Conservation (phyloP, 30 jellyfish, hydroid and myxozoan genomes). For the Pelagia noctiluca region DNA sequence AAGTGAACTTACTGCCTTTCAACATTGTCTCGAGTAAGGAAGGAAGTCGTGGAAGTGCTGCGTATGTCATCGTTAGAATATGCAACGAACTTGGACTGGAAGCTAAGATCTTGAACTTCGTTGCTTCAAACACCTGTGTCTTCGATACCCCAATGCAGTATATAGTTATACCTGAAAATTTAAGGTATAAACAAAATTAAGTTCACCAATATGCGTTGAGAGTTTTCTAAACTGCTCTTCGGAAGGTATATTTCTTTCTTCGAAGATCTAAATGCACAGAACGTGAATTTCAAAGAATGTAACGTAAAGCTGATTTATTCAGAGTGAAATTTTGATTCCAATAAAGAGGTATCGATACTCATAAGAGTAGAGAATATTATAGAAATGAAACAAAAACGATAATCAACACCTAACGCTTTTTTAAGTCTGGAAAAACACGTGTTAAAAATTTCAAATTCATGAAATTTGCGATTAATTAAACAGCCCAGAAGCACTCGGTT, state of each 20-base stretch:
- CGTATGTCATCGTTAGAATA: slow-evolving; percentile 51
- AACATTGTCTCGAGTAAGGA: slow-evolving; percentile 58
- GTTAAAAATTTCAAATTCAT: not conserved
- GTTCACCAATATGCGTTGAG: not conserved
- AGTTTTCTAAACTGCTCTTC: not conserved
- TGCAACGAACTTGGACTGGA: slow-evolving; percentile 68
- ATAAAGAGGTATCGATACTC: not conserved
- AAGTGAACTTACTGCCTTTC: slow-evolving; percentile 35
- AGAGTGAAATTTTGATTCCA: not conserved
- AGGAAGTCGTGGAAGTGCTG: slow-evolving; percentile 53
- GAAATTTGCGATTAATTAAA: not conserved
- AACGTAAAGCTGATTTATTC: not conserved
- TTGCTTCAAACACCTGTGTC: slow-evolving; percentile 49
- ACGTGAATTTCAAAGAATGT: not conserved
- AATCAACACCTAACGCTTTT: too few relatives aligned
- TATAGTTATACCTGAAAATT: slow-evolving; percentile 28
- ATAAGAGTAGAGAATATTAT: too few relatives aligned
- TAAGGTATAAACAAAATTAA: not conserved
- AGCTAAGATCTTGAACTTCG: slow-evolving; percentile 54
- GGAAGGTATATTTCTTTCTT: too few relatives aligned
- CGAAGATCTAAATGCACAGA: not conserved
- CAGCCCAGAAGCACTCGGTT: not conserved
- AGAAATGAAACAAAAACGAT: too few relatives aligned
- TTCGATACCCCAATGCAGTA: slow-evolving; percentile 58
- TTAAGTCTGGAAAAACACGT: not conserved